Percentiles rank a stretch among this genome's conserved stretches.
phyloP scores from a whole-genome alignment of 2,888 invertebrate species.

The Pycnomerus fuliginosus region DNA sequence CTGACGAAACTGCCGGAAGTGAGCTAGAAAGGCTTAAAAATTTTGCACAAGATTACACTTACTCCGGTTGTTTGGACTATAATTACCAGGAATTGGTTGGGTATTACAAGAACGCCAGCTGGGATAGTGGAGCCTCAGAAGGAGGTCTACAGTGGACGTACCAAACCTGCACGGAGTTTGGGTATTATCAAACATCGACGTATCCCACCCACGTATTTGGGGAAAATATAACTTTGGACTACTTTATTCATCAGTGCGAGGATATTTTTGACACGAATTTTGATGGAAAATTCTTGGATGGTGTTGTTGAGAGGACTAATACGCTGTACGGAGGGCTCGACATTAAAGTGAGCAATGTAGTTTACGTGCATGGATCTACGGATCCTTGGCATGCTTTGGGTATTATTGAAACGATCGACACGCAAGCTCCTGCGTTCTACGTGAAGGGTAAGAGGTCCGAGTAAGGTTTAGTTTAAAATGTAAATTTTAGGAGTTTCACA shows the following conservation, averaged over 20 bases:
- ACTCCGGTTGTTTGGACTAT: constrained; percentile 79
- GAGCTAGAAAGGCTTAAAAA: constrained; percentile 74
- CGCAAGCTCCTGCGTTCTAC: constrained; percentile 67
- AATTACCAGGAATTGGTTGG: constrained; percentile 75
- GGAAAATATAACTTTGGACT: constrained; percentile 71
- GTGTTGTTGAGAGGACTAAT: constrained; percentile 72
- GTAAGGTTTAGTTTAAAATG: no score
- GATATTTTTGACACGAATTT: constrained; percentile 82
- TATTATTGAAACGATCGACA: constrained; percentile 60
- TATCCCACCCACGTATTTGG: constrained; percentile 68
- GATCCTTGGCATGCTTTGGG: constrained; percentile 89
- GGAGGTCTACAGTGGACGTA: constrained; percentile 88
- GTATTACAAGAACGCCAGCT: constrained; percentile 65
- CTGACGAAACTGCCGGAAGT: constrained; percentile 59
- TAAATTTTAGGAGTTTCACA: no score
- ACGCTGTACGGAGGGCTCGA: constrained; percentile 74
- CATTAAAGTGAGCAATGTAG: constrained; percentile 69
- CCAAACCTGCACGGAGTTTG: constrained; percentile 95
- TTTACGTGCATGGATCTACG: constrained; percentile 85
- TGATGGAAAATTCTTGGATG: constrained; percentile 60
- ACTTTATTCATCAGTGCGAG: constrained; percentile 76
- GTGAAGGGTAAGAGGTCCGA: constrained; percentile 71
- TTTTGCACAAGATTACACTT: constrained; percentile 63
- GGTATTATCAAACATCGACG: constrained; percentile 89
- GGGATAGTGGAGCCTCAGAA: constrained; percentile 63